Base-by-base conservation (phyloP, 2,113 vertebrate genomes). In the Melanotaenia duboulayi region DNA sequence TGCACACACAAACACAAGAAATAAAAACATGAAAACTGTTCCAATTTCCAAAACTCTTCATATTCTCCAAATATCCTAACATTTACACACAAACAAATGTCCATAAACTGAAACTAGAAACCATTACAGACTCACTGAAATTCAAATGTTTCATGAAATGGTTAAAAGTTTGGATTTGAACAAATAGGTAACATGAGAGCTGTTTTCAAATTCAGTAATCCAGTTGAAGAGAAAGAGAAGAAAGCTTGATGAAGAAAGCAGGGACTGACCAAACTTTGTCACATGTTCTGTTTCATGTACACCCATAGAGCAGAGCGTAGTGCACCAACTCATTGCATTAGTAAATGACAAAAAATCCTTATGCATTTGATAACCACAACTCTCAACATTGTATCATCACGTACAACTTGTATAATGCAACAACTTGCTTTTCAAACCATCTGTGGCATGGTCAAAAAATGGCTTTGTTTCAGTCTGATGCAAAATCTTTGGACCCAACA, bases 171-270 rank as follows among this genome's bases (percentile, higher is more conserved):
- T 19, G 23, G 20, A 2, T 37, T 11, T 46, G 72, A 79, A 74
- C 37, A 50, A 40, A 44, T 63, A 74, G 62, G 55, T 78, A 78
- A 82, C 17, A 37, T n/a, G 32, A 35, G 28, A 6, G 28, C 32
- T 35, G 32, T 35, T 55, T 32, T 3, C 13, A 32, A 28, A 1
- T 28, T 24, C 52, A 32, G 52, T 25, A 32, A 17, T 32, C 7
- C 52, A 55, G 25, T 14, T 28, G 19, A 4, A 32, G 14, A 25
- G 24, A n/a, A n/a, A n/a, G n/a, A n/a, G n/a, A n/a, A n/a, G n/a
- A n/a, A n/a, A n/a, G n/a, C n/a, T n/a, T n/a, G n/a, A n/a, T n/a
- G n/a, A 54, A 54, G 22, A 16, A 54, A 28, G 51, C 23, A 54
- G 23, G 13, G 51, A 12, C 28, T 54, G 23, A 28, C 51, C 51